Conservation (phyloP, 2,888 invertebrate genomes). For the Amphipyra tragopoginis region DNA sequence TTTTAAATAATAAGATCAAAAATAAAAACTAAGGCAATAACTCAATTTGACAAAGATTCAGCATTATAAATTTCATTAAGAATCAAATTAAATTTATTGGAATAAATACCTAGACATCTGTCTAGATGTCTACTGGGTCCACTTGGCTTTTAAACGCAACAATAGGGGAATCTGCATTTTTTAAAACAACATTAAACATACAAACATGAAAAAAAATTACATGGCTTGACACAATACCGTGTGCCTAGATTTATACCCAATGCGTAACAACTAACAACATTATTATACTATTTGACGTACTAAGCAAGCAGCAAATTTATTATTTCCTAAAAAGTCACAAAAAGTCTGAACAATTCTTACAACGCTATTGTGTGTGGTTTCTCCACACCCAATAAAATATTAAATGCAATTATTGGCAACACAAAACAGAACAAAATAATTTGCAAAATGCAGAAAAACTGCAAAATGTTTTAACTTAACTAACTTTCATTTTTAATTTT, state of each 20-base stretch:
- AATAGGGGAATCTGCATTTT: no score
- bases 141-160: no score
- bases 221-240: no score
- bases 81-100: no score
- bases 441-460: conserved; percentile 34
- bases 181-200: no score
- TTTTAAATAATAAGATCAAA: no score
- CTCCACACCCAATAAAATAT: conserved; percentile 51
- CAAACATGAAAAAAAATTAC: no score
- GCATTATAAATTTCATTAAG: no score
- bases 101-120: no score
- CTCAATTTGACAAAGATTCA: no score
- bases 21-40: no score
- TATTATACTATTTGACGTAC: conserved; percentile 7
- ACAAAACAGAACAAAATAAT: conserved; percentile 31
- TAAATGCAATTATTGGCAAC: conserved; percentile 32
- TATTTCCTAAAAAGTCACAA: conserved; percentile 24
- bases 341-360: conserved; percentile 16
- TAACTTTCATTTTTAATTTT: conserved; percentile 50
- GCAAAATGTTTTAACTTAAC: conserved; percentile 24
- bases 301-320: conserved; percentile 21
- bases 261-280: background rate
- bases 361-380: conserved; percentile 50
- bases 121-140: no score
- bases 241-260: background rate